Evolutionary conservation across 2,888 invertebrate species (phyloP).

Genomic region (Anodontia alba): DNA sequence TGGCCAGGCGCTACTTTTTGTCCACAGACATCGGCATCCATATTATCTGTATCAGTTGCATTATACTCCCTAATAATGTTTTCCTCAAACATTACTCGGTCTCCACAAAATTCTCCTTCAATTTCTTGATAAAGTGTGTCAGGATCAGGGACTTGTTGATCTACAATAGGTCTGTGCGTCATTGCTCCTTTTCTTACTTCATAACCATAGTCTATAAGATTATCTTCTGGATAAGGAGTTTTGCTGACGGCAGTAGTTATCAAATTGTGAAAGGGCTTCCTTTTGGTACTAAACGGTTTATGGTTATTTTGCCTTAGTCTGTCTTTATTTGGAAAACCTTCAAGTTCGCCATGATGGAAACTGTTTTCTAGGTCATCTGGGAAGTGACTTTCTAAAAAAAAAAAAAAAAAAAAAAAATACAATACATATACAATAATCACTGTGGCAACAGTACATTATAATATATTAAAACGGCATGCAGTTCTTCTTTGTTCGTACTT

Average conservation of each 20-base stretch:
- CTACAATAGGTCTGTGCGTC: not conserved
- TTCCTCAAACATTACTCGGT: not conserved
- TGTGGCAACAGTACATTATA: too few species aligned
- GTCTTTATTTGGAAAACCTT: too few species aligned
- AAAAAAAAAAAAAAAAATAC: too few species aligned
- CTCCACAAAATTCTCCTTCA: not conserved
- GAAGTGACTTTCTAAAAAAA: too few species aligned
- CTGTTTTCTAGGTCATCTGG: too few species aligned
- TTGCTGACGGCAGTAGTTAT: not conserved
- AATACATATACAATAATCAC: too few species aligned
- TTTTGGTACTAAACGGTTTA: not conserved
- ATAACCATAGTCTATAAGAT: not conserved
- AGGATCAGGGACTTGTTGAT: not conserved
- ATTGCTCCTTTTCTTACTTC: not conserved
- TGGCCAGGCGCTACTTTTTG: too few species aligned
- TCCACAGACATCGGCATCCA: too few species aligned
- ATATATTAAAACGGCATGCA: too few species aligned
- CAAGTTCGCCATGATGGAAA: not conserved
- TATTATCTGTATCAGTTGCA: too few species aligned
- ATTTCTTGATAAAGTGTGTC: not conserved
- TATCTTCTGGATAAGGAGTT: not conserved
- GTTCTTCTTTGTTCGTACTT: too few species aligned
- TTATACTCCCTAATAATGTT: too few species aligned
- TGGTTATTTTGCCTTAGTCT: not conserved
- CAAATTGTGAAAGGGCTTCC: not conserved